Percentiles rank a stretch among this genome's conserved stretches.
phyloP scores from a whole-genome alignment of 2,113 vertebrate species.

The Loxodonta africana region DNA sequence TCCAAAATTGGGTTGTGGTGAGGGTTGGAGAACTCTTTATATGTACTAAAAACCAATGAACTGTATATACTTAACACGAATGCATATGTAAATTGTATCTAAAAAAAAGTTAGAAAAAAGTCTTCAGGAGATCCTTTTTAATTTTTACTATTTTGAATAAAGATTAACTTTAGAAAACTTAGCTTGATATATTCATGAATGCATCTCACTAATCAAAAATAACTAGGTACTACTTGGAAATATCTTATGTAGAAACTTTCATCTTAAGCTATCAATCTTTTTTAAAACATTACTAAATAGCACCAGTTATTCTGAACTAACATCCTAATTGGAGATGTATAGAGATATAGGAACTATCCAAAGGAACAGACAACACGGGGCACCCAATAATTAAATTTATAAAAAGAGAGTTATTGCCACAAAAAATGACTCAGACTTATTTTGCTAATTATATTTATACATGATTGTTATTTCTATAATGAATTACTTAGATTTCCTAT shows the following conservation, averaged over 20 bases:
- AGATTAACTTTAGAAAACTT: not conserved
- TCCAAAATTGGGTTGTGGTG: not conserved
- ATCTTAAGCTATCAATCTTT: not conserved
- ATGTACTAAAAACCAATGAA: not conserved
- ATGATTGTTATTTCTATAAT: not conserved
- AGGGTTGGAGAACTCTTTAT: not conserved
- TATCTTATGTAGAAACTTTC: not conserved
- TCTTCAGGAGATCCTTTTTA: not conserved
- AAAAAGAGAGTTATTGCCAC: not conserved
- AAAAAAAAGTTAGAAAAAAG: not conserved
- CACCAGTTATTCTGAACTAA: slow-evolving; percentile 21
- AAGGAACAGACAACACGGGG: not conserved
- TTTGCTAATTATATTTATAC: not conserved
- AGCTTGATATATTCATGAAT: not conserved
- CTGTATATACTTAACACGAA: not conserved
- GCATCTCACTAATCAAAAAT: slow-evolving; percentile 41
- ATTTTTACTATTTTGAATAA: slow-evolving; percentile 14
- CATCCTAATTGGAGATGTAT: slow-evolving; percentile 13
- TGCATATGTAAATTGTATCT: not conserved
- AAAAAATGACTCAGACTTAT: not conserved
- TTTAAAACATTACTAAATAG: not conserved
- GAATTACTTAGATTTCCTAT: slow-evolving; percentile 1
- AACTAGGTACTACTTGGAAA: slow-evolving; percentile 41
- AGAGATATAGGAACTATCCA: not conserved
- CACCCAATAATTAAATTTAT: slow-evolving; percentile 19